phyloP scores from a whole-genome alignment of 2,113 vertebrate genomes.

The Nothobranchius furzeri region DNA sequence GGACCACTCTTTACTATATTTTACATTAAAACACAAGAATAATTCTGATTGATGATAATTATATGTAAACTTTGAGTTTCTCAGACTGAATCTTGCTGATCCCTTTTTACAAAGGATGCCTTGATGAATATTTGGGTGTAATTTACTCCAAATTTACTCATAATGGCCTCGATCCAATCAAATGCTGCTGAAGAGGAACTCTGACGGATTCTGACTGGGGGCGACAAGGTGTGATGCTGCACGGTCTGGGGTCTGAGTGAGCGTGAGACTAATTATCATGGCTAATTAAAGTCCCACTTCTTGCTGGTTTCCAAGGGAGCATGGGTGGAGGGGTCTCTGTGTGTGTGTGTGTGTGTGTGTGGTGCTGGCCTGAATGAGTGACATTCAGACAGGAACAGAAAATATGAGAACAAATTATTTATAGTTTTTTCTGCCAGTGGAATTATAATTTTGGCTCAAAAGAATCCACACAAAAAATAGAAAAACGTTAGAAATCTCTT shows the following conservation, averaged over 20 bases:
- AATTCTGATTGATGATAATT: too few relatives aligned
- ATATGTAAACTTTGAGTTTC: not conserved
- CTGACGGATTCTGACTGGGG: constrained; percentile 23
- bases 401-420: too few relatives aligned
- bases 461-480: not conserved
- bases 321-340: not conserved
- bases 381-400: constrained; percentile 37
- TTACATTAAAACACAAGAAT: too few relatives aligned
- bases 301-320: constrained; percentile 63
- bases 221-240: constrained; percentile 34
- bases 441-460: not conserved
- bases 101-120: not conserved
- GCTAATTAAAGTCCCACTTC: constrained; percentile 77
- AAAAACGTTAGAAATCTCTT: too few relatives aligned
- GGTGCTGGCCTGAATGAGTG: constrained; percentile 62
- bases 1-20: too few relatives aligned
- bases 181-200: constrained; percentile 7
- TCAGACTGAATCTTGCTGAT: not conserved
- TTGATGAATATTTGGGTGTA: constrained; percentile 14
- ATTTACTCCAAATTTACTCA: constrained; percentile 24
- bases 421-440: not conserved
- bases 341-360: not conserved
- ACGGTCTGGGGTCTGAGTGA: constrained; percentile 33
- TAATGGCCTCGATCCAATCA: constrained; percentile 25
- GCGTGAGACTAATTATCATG: constrained; percentile 64